phyloP scores from a whole-genome alignment of 2,797 vertebrate species.

The Sebastes aleutianus region DNA sequence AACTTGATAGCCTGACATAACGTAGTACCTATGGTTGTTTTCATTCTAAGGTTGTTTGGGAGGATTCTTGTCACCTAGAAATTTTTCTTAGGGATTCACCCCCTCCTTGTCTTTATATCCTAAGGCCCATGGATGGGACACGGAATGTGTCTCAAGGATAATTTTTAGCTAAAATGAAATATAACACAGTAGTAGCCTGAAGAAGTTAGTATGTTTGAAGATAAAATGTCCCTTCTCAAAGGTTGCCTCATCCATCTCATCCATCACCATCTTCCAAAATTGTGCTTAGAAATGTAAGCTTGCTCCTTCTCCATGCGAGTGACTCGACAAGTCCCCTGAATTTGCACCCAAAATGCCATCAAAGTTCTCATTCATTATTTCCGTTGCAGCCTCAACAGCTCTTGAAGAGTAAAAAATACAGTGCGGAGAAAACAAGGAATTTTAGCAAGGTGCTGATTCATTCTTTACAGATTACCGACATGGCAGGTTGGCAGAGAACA shows the following conservation, averaged over 20 bases:
- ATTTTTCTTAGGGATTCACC: not conserved
- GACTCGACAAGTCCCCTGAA: not conserved
- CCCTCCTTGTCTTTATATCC: not conserved
- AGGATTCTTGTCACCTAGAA: not conserved
- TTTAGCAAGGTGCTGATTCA: not conserved
- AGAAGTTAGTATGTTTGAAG: not conserved
- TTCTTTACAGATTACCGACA: not conserved
- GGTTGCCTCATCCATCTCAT: not conserved
- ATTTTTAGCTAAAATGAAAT: not conserved
- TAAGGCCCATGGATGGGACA: not conserved
- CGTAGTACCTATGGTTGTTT: not conserved
- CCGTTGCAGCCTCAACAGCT: not conserved
- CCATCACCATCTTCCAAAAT: constrained; percentile 7
- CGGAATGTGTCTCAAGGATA: not conserved
- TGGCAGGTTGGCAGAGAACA: not conserved
- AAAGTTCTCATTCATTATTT: not conserved
- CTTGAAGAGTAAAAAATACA: not conserved
- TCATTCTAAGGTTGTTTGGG: not conserved
- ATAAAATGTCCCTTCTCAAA: not conserved
- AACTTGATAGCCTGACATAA: too few relatives aligned
- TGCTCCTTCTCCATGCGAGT: not conserved
- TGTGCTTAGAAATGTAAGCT: not conserved
- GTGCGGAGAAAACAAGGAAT: not conserved
- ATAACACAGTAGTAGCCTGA: not conserved
- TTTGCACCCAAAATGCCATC: not conserved